These are phyloP conservation scores for Tachypleus tridentatus DNA, from an alignment of 1,140 invertebrate genomes.

Conservation along the genomic window DNA sequence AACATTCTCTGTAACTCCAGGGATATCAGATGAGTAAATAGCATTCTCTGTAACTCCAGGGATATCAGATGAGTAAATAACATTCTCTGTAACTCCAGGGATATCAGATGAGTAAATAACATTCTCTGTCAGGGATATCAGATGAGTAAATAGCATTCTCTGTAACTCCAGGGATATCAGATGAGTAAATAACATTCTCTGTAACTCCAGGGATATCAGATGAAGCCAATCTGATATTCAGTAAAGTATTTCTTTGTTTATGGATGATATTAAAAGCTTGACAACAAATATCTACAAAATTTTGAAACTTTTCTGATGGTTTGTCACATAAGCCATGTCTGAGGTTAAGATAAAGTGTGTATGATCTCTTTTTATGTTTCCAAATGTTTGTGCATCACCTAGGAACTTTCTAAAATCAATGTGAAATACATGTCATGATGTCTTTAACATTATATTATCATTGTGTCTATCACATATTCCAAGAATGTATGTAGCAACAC, in stretches of 20 bases:
- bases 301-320: slow-evolving; percentile 83
- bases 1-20: no score
- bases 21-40: no score
- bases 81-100: no score
- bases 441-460: slow-evolving; percentile 99
- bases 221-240: slow-evolving; percentile 87
- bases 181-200: slow-evolving; percentile 74
- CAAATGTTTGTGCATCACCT: slow-evolving; percentile 90
- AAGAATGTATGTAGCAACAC: slow-evolving; percentile 92
- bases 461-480: slow-evolving; percentile 98
- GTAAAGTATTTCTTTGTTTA: slow-evolving; percentile 77
- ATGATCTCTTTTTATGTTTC: slow-evolving; percentile 91
- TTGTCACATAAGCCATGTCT: slow-evolving; percentile 96
- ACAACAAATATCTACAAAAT: slow-evolving; percentile 95
- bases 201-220: slow-evolving; percentile 89
- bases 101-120: slow-evolving; percentile 83
- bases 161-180: no score
- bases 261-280: slow-evolving; percentile 91
- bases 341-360: slow-evolving; percentile 94
- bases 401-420: slow-evolving; percentile 99
- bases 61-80: no score
- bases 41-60: no score
- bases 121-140: no score
- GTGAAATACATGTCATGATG: slow-evolving; percentile 93
- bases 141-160: slow-evolving; percentile 77